Conservation (phyloP, 23 tunicate species). For the Phallusia fumigata region DNA sequence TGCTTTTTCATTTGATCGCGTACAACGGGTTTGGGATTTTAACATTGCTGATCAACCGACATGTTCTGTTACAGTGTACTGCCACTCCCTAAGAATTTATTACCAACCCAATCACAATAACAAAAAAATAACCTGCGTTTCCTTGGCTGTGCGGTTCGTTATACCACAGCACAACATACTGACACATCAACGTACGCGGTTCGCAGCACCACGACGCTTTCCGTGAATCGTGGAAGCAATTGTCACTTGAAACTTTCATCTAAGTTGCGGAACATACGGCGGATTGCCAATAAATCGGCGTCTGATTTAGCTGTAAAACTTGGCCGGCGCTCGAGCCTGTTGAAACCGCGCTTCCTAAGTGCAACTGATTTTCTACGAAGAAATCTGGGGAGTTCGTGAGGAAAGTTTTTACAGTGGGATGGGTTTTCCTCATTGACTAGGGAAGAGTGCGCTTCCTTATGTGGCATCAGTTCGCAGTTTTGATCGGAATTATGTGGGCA, state of each 20-base stretch:
- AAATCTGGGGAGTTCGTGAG: not conserved
- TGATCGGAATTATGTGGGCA: not conserved
- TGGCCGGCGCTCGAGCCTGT: not conserved
- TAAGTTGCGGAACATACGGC: constrained; percentile 3
- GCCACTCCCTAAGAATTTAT: too few relatives aligned
- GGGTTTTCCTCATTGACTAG: not conserved
- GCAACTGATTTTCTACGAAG: not conserved
- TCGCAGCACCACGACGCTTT: not conserved
- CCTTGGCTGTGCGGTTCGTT: too few relatives aligned
- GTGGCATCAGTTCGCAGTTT: not conserved
- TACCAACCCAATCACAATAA: too few relatives aligned
- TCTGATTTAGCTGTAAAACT: not conserved
- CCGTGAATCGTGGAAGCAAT: not conserved
- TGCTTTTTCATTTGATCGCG: too few relatives aligned
- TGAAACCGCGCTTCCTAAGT: not conserved
- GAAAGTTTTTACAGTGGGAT: not conserved
- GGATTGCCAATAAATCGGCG: not conserved
- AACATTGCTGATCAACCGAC: too few relatives aligned
- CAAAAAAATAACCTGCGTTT: too few relatives aligned
- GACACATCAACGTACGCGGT: too few relatives aligned
- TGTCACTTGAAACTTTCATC: constrained; percentile 5
- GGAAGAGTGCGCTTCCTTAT: not conserved
- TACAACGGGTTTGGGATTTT: too few relatives aligned
- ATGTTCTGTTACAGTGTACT: too few relatives aligned
- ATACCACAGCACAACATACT: too few relatives aligned